Percentiles rank a stretch among this genome's conserved stretches.
phyloP scores from a whole-genome alignment of 2,113 vertebrate genomes.

The Athene cunicularia region DNA sequence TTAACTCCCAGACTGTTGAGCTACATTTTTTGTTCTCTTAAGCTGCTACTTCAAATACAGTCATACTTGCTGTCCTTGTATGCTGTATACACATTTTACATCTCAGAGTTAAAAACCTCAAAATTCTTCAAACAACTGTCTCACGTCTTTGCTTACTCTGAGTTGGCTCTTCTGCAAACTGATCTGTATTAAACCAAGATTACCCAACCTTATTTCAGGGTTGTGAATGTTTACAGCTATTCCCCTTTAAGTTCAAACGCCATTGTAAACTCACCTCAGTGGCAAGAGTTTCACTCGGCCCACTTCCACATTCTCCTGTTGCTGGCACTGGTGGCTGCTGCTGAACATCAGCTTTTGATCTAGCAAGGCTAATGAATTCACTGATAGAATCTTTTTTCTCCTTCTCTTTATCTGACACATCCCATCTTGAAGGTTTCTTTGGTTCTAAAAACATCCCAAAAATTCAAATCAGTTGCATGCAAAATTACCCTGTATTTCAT shows the following conservation, averaged over 20 bases:
- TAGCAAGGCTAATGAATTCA: conserved; percentile 79
- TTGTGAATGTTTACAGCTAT: neutral
- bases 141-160: neutral
- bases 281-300: neutral
- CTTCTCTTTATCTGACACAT: conserved; percentile 77
- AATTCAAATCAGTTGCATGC: neutral
- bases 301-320: neutral
- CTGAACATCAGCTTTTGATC: conserved; percentile 66
- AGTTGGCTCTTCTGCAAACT: neutral
- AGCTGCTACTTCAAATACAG: neutral
- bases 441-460: conserved; percentile 63
- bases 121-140: neutral
- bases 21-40: neutral
- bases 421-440: conserved; percentile 90
- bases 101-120: neutral
- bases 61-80: neutral
- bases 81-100: neutral
- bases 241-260: neutral
- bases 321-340: conserved; percentile 38
- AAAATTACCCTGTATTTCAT: neutral
- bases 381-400: conserved; percentile 79
- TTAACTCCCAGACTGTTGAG: neutral
- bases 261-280: conserved; percentile 29
- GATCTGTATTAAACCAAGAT: neutral
- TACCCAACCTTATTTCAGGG: neutral